Conservation (phyloP, 1,140 invertebrate species). For the Nomia melanderi region DNA sequence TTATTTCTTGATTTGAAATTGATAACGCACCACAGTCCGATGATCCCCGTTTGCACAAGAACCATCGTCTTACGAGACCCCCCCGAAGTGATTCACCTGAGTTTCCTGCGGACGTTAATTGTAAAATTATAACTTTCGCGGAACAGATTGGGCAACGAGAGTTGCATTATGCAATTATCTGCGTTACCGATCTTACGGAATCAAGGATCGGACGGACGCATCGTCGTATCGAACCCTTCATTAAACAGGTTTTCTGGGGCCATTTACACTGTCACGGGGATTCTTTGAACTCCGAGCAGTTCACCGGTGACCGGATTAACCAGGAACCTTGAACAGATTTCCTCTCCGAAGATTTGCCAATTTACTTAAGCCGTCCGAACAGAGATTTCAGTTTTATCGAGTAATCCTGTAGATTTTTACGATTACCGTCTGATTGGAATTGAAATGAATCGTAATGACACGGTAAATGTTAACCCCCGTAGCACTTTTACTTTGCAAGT, state of each 20-base stretch:
- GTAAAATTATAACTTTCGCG: constrained; percentile 53
- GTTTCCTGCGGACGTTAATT: constrained; percentile 47
- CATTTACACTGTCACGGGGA: background rate
- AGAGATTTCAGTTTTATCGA: too few relatives aligned
- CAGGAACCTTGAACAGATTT: too few relatives aligned
- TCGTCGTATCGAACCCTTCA: background rate
- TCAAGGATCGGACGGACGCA: background rate
- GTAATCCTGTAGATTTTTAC: too few relatives aligned
- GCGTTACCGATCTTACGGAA: constrained; percentile 10
- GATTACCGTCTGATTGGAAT: too few relatives aligned
- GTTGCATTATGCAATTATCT: constrained; percentile 24
- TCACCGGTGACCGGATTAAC: background rate
- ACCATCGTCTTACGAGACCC: background rate
- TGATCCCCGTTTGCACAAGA: constrained; percentile 3
- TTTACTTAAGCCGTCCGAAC: too few relatives aligned
- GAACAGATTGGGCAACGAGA: constrained; percentile 43
- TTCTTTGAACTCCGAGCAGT: background rate
- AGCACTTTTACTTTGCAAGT: too few relatives aligned
- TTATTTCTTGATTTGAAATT: background rate
- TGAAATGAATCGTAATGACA: too few relatives aligned
- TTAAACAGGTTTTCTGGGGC: background rate
- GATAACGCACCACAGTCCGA: background rate
- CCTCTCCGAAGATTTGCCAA: too few relatives aligned
- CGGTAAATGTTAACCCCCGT: too few relatives aligned
- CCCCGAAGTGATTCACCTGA: constrained; percentile 51